Base-by-base conservation (phyloP, 2,888 invertebrate genomes). In the Laspeyria flexula region DNA sequence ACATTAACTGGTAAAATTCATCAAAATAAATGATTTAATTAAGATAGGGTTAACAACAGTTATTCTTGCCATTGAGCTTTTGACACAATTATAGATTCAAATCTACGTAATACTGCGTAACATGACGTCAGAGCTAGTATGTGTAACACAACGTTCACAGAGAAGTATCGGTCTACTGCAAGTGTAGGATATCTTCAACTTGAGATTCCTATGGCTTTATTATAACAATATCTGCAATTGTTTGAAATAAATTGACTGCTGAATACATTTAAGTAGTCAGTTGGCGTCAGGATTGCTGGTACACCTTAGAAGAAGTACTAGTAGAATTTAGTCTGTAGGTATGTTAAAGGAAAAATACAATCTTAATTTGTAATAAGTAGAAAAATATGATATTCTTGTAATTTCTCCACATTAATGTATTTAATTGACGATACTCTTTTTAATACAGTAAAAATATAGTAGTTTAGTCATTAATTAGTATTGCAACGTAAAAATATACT, bases 31-130 rank as follows among this genome's bases (percentile, higher is more conserved):
- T 43, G 45, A 60, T 61, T 23, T 58, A 63, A 65, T 56, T 50
- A 58, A 57, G 33, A 35, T 13, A 23, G 11, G 12, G 27, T 45
- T 50, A 43, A 49, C 27, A 38, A 58, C 51, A 62, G 49, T 41
- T 55, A 35, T 48, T 39, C 42, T 78, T 78, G 74, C 79, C 73
- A 84, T 90, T 88, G 90, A 89, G 89, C 88, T 84, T 86, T 85
- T 82, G 88, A 90, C 88, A 86, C 83, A 77, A 73, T 76, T 71
- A 77, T 72, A 77, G 71, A 79, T 78, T 78, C 66, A 76, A 83
- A 79, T 82, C 78, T 85, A 83, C 74, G 64, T 87, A 88, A 87
- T 87, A 88, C 86, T 87, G 87, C 39, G 55, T 55, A 66, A 56
- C 49, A 43, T 59, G 57, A 57, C 55, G 31, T 56, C 47, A 40